Conservation (phyloP, 2,888 invertebrate species). For the Nasonia oneida region DNA sequence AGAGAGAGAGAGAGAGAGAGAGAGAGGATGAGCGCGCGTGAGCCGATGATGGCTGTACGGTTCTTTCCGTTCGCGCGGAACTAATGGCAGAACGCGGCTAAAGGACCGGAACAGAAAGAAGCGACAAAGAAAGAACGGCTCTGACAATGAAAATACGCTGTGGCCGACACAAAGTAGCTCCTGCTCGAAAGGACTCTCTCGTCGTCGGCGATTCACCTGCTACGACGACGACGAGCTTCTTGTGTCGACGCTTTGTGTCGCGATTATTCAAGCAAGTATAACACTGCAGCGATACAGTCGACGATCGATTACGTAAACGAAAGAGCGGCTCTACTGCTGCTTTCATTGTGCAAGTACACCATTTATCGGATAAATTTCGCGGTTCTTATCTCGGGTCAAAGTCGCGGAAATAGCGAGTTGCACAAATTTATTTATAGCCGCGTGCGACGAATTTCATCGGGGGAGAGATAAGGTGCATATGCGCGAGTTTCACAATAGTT, state of each 20-base stretch:
- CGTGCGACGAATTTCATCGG: no score
- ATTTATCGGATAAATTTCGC: no score
- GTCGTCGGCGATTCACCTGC: conserved; percentile 10
- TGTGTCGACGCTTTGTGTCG: conserved; percentile 14
- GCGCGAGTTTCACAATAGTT: background rate
- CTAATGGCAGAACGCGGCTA: conserved; percentile 68
- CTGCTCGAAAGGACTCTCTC: background rate
- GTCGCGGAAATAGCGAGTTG: no score
- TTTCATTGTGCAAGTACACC: no score
- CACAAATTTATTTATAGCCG: no score
- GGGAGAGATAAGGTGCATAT: no score
- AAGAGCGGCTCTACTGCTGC: background rate
- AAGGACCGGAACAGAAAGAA: conserved; percentile 47
- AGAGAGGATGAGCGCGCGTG: conserved; percentile 50
- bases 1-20: background rate
- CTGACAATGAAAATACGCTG: background rate
- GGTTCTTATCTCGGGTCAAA: no score
- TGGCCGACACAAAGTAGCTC: background rate
- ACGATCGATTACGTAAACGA: conserved; percentile 1
- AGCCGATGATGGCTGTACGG: conserved; percentile 45
- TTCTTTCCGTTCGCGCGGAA: conserved; percentile 71
- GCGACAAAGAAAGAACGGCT: conserved; percentile 61
- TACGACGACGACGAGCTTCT: background rate
- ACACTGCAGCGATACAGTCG: background rate
- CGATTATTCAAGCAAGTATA: background rate